Evolutionary conservation across 2,113 vertebrate species (phyloP).

Genomic region (Colistium nudipinnis): DNA sequence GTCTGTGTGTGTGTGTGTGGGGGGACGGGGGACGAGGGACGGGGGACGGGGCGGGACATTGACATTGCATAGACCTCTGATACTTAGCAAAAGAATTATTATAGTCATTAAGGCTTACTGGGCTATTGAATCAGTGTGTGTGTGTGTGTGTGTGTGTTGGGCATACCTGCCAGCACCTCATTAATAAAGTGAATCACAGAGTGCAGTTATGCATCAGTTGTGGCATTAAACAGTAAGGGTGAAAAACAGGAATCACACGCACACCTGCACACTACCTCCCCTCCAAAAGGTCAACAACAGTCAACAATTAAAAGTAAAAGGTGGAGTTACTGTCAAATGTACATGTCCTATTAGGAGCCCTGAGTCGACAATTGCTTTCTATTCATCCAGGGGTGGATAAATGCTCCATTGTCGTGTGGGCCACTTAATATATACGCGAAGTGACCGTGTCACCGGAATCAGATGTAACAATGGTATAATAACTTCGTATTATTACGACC

Average conservation of each 20-base stretch:
- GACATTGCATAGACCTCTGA: slow-evolving; percentile 75
- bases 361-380: slow-evolving; percentile 21
- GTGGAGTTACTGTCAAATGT: slow-evolving; percentile 28
- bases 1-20: slow-evolving; percentile 2
- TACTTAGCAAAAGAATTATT: slow-evolving; percentile 79
- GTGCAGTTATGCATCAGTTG: slow-evolving; percentile 52
- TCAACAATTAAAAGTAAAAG: slow-evolving; percentile 23
- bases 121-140: slow-evolving; percentile 55
- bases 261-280: slow-evolving; percentile 21
- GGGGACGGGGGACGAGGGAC: slow-evolving; percentile 35
- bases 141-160: slow-evolving; percentile 61
- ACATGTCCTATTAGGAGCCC: slow-evolving; percentile 32
- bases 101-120: slow-evolving; percentile 74
- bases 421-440: slow-evolving; percentile 10
- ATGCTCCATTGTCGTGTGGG: slow-evolving; percentile 14
- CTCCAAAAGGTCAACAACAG: slow-evolving; percentile 47
- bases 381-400: slow-evolving; percentile 28
- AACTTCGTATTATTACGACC: neutral
- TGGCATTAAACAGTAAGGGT: slow-evolving; percentile 25
- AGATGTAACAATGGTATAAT: neutral
- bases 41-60: slow-evolving; percentile 45
- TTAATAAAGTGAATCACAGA: slow-evolving; percentile 73
- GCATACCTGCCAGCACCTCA: slow-evolving; percentile 69
- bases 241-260: slow-evolving; percentile 31
- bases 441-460: slow-evolving; percentile 16